phyloP scores from a whole-genome alignment of 2,888 invertebrate species.

The Tipula unca region DNA sequence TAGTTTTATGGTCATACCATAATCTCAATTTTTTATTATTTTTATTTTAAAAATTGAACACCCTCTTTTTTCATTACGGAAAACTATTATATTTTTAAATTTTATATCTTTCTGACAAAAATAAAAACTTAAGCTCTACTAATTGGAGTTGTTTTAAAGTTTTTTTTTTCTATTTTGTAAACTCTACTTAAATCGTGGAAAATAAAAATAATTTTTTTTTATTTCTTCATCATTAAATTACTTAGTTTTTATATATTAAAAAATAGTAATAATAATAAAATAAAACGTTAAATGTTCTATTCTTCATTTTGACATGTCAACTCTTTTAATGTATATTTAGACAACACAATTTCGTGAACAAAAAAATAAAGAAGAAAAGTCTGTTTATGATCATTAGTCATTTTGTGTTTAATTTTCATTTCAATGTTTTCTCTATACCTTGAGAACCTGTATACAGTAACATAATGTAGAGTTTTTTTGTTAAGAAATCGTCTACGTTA shows the following conservation, averaged over 20 bases:
- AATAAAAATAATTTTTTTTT: not conserved
- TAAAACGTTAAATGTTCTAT: not conserved
- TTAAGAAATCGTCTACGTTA: too few species aligned
- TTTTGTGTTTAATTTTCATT: not conserved
- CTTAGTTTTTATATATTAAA: not conserved
- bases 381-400: not conserved
- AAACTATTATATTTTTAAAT: not conserved
- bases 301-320: constrained; percentile 8
- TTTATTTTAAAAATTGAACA: not conserved
- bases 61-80: not conserved
- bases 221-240: not conserved
- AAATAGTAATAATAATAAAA: not conserved
- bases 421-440: not conserved
- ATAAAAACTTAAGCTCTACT: not conserved
- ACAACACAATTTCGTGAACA: too few species aligned
- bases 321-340: not conserved
- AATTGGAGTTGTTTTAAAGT: not conserved
- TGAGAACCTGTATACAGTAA: too few species aligned
- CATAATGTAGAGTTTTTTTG: too few species aligned
- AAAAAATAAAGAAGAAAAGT: not conserved
- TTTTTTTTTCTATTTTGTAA: not conserved
- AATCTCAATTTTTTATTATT: not conserved
- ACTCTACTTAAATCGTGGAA: not conserved
- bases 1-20: too few species aligned
- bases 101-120: not conserved